Percentiles rank a stretch among this genome's conserved stretches.
Evolutionary conservation across 2,797 vertebrate species (phyloP).

Genomic region (Micropoecilia bifurca): DNA sequence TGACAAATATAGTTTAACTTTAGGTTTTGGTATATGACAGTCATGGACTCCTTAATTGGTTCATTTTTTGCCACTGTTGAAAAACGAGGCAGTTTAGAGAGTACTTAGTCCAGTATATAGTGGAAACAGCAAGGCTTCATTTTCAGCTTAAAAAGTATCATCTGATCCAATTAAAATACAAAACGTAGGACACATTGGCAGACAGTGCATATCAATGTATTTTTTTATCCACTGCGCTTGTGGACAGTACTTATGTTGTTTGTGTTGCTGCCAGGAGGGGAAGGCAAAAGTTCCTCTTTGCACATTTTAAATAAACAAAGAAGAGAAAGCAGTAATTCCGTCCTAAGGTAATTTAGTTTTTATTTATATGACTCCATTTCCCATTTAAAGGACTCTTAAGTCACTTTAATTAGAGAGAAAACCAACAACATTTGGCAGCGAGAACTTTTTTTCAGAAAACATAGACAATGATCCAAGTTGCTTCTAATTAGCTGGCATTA

Average conservation of each 20-base stretch:
- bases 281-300: not conserved
- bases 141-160: not conserved
- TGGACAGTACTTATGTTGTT: not conserved
- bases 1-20: constrained; percentile 4
- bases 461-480: not conserved
- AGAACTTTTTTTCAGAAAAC: not conserved
- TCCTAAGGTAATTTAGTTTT: not conserved
- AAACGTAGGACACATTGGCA: not conserved
- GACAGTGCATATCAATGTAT: not conserved
- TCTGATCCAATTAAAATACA: not conserved
- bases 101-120: not conserved
- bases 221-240: not conserved
- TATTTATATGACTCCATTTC: not conserved
- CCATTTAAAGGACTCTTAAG: not conserved
- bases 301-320: not conserved
- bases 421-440: constrained; percentile 1
- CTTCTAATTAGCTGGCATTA: not conserved
- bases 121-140: not conserved
- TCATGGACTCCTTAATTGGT: not conserved
- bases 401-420: not conserved
- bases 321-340: not conserved
- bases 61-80: no score
- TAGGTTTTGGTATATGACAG: not conserved
- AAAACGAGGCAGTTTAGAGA: not conserved
- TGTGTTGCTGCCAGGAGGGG: not conserved